phyloP scores from a whole-genome alignment of 2,113 vertebrate species.

The Speoplatyrhinus poulsoni region DNA sequence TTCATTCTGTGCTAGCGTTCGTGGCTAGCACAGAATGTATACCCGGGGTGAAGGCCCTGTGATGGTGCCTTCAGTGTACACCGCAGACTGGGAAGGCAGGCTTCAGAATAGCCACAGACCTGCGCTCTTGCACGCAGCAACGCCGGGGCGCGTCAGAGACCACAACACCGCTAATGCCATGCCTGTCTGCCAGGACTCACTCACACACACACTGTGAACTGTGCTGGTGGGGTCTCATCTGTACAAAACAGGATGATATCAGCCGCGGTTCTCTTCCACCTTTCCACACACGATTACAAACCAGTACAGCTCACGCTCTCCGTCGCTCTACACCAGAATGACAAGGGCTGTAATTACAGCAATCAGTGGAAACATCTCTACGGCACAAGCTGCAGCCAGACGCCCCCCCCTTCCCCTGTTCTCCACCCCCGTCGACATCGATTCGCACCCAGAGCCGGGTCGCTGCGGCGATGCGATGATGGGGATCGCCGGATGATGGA shows the following conservation, averaged over 20 bases:
- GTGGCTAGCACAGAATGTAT: conserved; percentile 45
- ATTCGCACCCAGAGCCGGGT: conserved; percentile 42
- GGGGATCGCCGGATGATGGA: conserved; percentile 64
- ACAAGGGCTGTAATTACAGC: conserved; percentile 56
- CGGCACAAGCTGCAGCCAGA: not conserved
- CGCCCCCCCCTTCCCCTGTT: conserved; percentile 8
- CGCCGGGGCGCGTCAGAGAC: conserved; percentile 65
- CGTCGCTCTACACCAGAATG: conserved; percentile 29
- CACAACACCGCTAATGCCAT: conserved; percentile 60
- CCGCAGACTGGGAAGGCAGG: conserved; percentile 51
- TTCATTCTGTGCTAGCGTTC: no score
- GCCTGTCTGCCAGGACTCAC: conserved; percentile 64
- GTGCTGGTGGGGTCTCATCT: conserved; percentile 61
- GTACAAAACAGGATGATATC: conserved; percentile 42
- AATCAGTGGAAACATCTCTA: conserved; percentile 48
- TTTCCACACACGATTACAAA: conserved; percentile 56
- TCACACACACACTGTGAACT: conserved; percentile 9
- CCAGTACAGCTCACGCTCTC: conserved; percentile 18
- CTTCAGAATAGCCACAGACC: conserved; percentile 64
- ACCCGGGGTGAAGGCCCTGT: conserved; percentile 41
- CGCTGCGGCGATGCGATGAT: conserved; percentile 21
- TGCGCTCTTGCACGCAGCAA: conserved; percentile 58
- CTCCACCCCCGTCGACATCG: conserved; percentile 33
- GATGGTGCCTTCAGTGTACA: conserved; percentile 43
- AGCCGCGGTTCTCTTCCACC: conserved; percentile 48